Conservation (phyloP, 2,113 vertebrate genomes). For the Colistium nudipinnis region DNA sequence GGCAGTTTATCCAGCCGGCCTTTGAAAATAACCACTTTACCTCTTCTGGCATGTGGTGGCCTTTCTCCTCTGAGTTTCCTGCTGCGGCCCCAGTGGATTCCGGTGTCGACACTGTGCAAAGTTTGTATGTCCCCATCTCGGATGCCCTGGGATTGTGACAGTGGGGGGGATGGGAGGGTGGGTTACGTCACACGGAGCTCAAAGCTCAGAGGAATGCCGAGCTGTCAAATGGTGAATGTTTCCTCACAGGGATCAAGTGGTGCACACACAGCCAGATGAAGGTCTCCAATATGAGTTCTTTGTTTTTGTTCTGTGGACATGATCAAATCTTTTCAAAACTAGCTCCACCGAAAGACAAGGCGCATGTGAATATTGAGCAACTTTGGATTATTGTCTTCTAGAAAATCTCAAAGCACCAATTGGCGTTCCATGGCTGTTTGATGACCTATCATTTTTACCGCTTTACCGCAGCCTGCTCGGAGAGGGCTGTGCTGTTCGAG, state of each 20-base stretch:
- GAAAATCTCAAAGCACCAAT: too few relatives aligned
- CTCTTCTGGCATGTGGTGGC: background rate
- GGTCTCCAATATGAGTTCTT: background rate
- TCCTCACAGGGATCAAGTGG: slow-evolving; percentile 10
- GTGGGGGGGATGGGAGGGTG: slow-evolving; percentile 27
- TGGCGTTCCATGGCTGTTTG: slow-evolving; percentile 1
- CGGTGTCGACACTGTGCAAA: background rate
- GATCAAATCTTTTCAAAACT: background rate
- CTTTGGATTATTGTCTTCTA: too few relatives aligned
- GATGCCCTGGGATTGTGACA: slow-evolving; percentile 7
- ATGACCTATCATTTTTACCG: too few relatives aligned
- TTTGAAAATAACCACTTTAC: background rate
- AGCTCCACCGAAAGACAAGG: too few relatives aligned
- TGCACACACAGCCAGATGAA: background rate
- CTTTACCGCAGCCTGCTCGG: slow-evolving; percentile 40
- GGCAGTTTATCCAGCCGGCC: background rate
- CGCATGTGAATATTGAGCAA: too few relatives aligned
- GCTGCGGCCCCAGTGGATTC: background rate
- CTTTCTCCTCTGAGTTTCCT: background rate
- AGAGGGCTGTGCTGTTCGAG: slow-evolving; percentile 31
- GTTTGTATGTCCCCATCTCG: slow-evolving; percentile 1
- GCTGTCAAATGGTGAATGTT: slow-evolving; percentile 54
- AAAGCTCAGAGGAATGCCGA: slow-evolving; percentile 50
- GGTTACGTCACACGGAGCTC: slow-evolving; percentile 46
- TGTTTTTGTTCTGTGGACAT: background rate